Conservation (phyloP, 2,797 vertebrate genomes). For the Chiroxiphia lanceolata region DNA sequence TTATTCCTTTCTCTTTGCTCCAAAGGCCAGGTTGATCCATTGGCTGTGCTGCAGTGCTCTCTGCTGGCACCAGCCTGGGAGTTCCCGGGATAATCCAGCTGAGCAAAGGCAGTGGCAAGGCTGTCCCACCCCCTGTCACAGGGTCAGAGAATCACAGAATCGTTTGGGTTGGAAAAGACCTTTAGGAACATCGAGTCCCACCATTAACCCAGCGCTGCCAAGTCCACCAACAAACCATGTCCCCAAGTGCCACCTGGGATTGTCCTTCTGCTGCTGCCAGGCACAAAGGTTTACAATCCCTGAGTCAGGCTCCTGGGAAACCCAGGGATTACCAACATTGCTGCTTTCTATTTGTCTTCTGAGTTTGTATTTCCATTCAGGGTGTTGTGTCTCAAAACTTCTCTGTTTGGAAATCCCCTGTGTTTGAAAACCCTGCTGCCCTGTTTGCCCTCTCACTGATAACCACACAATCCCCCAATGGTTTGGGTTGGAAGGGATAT, state of each 20-base stretch:
- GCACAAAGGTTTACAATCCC: rapidly evolving
- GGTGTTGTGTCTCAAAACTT: not conserved
- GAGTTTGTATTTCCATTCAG: not conserved
- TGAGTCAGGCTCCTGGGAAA: not conserved
- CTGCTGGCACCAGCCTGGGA: slow-evolving; percentile 28
- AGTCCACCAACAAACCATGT: rapidly evolving
- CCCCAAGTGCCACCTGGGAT: not conserved
- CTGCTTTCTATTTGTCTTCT: not conserved
- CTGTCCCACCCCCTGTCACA: not conserved
- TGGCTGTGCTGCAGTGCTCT: slow-evolving; percentile 59
- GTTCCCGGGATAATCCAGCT: not conserved
- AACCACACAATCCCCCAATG: not conserved
- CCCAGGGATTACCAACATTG: rapidly evolving
- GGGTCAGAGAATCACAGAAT: rapidly evolving
- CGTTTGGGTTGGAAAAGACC: rapidly evolving
- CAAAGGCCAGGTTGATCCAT: rapidly evolving
- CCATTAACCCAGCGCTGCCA: not conserved
- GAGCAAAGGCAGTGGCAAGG: not conserved
- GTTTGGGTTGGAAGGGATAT: not conserved
- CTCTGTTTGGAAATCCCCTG: too few relatives aligned
- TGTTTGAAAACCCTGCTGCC: not conserved
- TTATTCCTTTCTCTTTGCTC: rapidly evolving
- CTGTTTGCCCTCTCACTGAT: not conserved
- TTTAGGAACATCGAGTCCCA: rapidly evolving
- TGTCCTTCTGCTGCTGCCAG: not conserved